A percentile compares a stretch with the other conserved stretches of the same genome.
phyloP scores from a whole-genome alignment of 2,888 invertebrate species.

The Xylota sylvarum region DNA sequence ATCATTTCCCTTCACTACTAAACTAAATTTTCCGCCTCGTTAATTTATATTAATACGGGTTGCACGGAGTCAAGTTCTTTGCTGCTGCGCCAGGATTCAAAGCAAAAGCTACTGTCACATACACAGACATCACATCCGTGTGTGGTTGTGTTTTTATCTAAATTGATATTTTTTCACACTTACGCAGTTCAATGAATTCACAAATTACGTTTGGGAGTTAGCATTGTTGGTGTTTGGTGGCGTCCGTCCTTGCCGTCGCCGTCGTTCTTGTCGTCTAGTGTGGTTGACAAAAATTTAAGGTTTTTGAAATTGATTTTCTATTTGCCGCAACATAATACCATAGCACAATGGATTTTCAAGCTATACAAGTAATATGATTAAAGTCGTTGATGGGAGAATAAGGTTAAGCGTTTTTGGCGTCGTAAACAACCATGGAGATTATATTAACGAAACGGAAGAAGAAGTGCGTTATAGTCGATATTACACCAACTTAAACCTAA shows the following conservation, averaged over 20 bases:
- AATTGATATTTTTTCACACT: constrained; percentile 85
- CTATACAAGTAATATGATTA: constrained; percentile 49
- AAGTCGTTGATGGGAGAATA: constrained; percentile 45
- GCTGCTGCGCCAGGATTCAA: constrained; percentile 60
- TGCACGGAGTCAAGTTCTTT: constrained; percentile 77
- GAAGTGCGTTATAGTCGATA: background rate
- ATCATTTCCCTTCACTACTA: constrained; percentile 81
- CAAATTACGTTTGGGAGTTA: constrained; percentile 85
- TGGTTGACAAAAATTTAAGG: constrained; percentile 71
- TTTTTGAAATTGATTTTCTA: constrained; percentile 77
- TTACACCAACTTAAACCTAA: background rate
- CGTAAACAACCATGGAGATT: constrained; percentile 7
- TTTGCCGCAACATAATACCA: constrained; percentile 55
- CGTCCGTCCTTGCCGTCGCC: constrained; percentile 59
- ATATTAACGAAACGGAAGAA: constrained; percentile 14
- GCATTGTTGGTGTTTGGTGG: constrained; percentile 77
- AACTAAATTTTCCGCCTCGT: constrained; percentile 85
- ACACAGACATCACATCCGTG: constrained; percentile 21
- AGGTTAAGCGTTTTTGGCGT: constrained; percentile 9
- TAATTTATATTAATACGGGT: constrained; percentile 85
- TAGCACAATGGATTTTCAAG: constrained; percentile 62
- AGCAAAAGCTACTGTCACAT: constrained; percentile 22
- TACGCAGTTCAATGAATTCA: constrained; percentile 85
- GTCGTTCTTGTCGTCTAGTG: constrained; percentile 67
- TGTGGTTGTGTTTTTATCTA: constrained; percentile 82